A percentile compares a stretch with the other conserved stretches of the same genome.
Evolutionary conservation across 2,113 vertebrate genomes (phyloP).

Genomic region (Cinclus mexicanus): DNA sequence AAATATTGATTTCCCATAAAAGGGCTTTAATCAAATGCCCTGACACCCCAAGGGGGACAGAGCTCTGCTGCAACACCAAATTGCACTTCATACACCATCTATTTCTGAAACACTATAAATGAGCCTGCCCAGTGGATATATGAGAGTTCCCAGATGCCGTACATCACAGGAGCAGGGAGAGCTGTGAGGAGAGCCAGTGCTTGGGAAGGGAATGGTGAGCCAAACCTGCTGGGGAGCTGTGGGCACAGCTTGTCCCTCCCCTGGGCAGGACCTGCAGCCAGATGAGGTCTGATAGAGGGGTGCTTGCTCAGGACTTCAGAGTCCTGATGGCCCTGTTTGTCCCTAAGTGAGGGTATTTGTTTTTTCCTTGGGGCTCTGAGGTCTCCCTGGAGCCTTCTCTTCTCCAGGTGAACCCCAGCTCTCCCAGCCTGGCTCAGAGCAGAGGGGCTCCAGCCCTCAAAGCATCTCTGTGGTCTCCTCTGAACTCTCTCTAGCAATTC

Average conservation of each 20-base stretch:
- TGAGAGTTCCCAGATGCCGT: constrained; percentile 69
- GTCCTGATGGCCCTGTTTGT: not conserved
- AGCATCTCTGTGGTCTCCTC: not conserved
- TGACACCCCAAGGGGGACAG: constrained; percentile 70
- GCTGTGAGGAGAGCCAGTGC: not conserved
- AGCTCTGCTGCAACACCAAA: constrained; percentile 70
- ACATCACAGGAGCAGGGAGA: constrained; percentile 73
- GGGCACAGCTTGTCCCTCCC: not conserved
- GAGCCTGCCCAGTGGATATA: constrained; percentile 78
- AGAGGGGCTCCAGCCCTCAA: not conserved
- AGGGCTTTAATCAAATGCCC: constrained; percentile 84
- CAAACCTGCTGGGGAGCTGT: not conserved
- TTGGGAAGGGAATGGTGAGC: not conserved
- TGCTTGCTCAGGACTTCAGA: not conserved
- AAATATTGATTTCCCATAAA: constrained; percentile 83
- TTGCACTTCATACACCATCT: constrained; percentile 76
- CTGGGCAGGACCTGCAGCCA: not conserved
- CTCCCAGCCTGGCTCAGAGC: not conserved
- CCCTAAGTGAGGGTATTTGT: not conserved
- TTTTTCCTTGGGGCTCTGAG: not conserved
- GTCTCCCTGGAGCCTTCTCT: not conserved
- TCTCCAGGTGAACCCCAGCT: not conserved
- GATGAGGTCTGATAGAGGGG: no score
- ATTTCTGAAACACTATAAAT: constrained; percentile 76
- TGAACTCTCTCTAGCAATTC: not conserved